Conservation (phyloP, 2,113 vertebrate species). For the Myanophis thanlyinensis region DNA sequence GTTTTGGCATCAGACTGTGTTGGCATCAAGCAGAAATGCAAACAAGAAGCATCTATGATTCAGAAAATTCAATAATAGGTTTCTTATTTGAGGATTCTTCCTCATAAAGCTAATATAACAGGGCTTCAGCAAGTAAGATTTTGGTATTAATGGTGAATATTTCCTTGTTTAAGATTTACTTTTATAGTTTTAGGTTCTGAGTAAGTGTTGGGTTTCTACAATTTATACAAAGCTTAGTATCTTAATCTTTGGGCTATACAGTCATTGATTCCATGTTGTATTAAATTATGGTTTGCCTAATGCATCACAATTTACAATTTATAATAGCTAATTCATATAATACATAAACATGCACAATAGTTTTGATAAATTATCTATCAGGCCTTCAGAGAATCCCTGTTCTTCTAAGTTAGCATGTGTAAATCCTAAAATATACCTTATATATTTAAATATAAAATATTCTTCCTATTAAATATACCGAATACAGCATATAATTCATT, state of each 20-base stretch:
- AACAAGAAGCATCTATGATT: neutral
- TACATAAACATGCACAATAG: neutral
- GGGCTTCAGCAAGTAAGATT: neutral
- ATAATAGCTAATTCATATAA: neutral
- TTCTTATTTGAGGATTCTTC: neutral
- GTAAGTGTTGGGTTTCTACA: neutral
- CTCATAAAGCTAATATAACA: neutral
- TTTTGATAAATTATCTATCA: neutral
- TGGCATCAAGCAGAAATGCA: neutral
- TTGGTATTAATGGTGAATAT: neutral
- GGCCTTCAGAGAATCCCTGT: neutral
- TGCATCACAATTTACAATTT: neutral
- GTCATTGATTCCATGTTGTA: neutral
- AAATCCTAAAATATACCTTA: neutral
- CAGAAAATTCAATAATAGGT: neutral
- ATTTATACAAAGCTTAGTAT: neutral
- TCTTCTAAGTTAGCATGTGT: neutral
- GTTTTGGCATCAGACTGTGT: constrained; percentile 10
- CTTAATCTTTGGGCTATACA: neutral
- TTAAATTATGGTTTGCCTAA: neutral
- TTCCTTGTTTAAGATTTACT: neutral
- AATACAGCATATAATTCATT: neutral
- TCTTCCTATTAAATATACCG: too few relatives aligned
- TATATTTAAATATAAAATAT: too few relatives aligned
- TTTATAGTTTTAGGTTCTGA: neutral